Evolutionary conservation across 2,888 invertebrate species (phyloP).

Genomic region (Trachelus tabidus): DNA sequence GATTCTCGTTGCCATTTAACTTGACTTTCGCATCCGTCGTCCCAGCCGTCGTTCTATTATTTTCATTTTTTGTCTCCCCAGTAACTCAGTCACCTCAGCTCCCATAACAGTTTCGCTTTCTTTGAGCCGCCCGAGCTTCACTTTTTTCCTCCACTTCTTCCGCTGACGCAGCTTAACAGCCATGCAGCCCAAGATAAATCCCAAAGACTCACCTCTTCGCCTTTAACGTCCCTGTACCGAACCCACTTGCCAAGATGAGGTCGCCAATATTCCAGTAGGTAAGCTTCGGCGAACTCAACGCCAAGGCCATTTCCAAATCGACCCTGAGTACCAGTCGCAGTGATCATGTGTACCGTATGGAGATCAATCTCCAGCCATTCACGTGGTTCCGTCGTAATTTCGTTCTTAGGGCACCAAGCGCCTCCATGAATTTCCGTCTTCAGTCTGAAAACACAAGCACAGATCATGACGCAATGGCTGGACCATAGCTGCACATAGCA

Average conservation of each 20-base stretch:
- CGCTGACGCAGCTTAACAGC: background rate
- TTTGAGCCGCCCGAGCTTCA: background rate
- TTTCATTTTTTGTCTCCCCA: background rate
- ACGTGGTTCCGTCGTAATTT: constrained; percentile 69
- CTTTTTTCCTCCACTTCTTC: background rate
- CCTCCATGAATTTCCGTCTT: constrained; percentile 75
- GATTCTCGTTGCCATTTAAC: background rate
- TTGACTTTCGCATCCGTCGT: background rate
- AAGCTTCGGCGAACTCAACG: constrained; percentile 75
- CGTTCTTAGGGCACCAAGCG: constrained; percentile 79
- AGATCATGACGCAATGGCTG: background rate
- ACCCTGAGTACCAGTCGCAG: constrained; percentile 75
- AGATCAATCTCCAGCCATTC: constrained; percentile 74
- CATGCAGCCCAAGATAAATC: background rate
- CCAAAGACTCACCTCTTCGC: constrained; percentile 69
- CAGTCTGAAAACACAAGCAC: constrained; percentile 66
- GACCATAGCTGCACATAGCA: background rate
- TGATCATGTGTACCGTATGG: constrained; percentile 72
- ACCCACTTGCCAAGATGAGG: constrained; percentile 73
- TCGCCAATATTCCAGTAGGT: constrained; percentile 74
- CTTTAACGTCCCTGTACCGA: constrained; percentile 72
- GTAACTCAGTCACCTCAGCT: background rate
- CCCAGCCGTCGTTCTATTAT: background rate
- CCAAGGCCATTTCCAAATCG: constrained; percentile 79
- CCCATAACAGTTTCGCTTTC: background rate